These are phyloP conservation scores for Sturmia bella DNA, from an alignment of 2,888 invertebrate species.

Conservation along the genomic window DNA sequence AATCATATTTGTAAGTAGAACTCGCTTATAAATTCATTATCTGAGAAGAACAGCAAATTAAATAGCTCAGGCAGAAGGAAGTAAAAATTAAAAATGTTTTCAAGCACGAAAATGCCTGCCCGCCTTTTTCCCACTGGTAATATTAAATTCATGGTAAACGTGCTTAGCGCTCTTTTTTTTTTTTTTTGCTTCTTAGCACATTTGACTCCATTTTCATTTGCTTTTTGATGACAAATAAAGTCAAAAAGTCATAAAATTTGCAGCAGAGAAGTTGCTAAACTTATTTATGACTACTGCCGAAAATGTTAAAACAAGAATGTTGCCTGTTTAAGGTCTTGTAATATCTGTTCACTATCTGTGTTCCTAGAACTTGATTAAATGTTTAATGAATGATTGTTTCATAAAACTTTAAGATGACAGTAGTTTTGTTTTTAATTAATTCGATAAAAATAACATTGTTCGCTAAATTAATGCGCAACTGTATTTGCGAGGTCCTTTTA, in stretches of 20 bases:
- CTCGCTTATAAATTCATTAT: too few species aligned
- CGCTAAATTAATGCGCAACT: too few species aligned
- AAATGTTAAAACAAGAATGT: slow-evolving; percentile 23
- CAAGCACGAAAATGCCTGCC: too few species aligned
- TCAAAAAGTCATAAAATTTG: slow-evolving; percentile 66
- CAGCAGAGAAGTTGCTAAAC: slow-evolving; percentile 32
- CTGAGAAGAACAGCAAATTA: too few species aligned
- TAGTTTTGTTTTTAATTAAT: not conserved
- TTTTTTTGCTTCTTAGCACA: not conserved
- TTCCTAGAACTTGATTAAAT: slow-evolving; percentile 15
- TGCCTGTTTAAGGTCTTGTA: slow-evolving; percentile 9
- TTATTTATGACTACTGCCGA: slow-evolving; percentile 39
- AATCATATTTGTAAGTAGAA: too few species aligned
- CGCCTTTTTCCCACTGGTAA: too few species aligned
- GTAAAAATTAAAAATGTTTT: too few species aligned
- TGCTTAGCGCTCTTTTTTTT: not conserved
- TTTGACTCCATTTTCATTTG: slow-evolving; percentile 47
- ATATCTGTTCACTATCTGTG: not conserved
- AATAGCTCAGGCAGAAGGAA: too few species aligned
- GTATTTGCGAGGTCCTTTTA: too few species aligned
- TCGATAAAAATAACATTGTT: too few species aligned
- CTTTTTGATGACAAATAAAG: slow-evolving; percentile 55
- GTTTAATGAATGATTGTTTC: slow-evolving; percentile 35
- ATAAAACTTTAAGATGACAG: not conserved
- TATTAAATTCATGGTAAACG: too few species aligned